Evolutionary conservation across 2,797 vertebrate genomes (phyloP).

Genomic region (Liasis olivaceus): DNA sequence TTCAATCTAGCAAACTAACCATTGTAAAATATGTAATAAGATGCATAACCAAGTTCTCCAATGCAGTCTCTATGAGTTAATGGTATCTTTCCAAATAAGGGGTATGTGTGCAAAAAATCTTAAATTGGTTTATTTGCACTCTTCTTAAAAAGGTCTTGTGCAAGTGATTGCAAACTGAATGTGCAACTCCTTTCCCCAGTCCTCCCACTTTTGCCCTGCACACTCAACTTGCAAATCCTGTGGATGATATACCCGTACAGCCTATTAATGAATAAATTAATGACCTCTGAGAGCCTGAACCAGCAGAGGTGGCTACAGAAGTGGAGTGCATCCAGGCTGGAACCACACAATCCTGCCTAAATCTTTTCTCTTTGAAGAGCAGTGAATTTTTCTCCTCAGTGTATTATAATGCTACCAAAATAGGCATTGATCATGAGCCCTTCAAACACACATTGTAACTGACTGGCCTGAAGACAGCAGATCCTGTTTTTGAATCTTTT

Average conservation of each 20-base stretch:
- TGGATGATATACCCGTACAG: neutral
- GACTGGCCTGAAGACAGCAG: neutral
- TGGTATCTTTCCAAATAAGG: neutral
- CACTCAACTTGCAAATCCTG: neutral
- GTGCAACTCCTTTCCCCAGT: neutral
- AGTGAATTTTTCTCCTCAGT: neutral
- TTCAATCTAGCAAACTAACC: constrained; percentile 4
- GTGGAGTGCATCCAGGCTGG: neutral
- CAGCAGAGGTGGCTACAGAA: neutral
- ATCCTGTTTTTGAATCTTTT: neutral
- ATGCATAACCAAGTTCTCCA: neutral
- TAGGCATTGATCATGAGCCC: neutral
- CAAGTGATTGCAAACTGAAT: neutral
- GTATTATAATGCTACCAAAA: neutral
- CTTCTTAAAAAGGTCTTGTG: neutral
- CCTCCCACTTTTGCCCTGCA: neutral
- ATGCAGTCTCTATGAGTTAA: neutral
- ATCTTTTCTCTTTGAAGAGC: neutral
- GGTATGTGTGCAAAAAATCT: neutral
- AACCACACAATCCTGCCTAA: neutral
- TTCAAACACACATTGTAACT: neutral
- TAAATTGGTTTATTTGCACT: neutral
- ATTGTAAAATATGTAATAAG: neutral
- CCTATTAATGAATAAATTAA: neutral
- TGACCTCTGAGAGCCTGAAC: neutral